Base-by-base conservation (phyloP, 2,888 invertebrate species). In the Amiota minor region DNA sequence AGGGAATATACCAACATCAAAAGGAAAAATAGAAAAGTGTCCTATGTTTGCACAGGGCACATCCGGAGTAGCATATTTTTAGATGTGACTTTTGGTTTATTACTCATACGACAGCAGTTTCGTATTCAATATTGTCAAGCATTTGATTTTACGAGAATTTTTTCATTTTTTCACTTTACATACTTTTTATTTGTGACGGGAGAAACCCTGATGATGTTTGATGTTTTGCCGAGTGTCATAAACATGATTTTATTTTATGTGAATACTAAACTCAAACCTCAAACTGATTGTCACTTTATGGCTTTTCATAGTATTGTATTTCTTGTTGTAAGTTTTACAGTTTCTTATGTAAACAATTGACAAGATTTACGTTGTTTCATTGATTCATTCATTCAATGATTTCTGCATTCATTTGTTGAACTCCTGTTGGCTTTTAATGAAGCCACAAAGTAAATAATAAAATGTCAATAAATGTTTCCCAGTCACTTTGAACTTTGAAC, bases 131-230 rank as follows among this genome's bases (percentile, higher is more conserved):
- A 53, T 16, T 16, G 53, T 16, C n/a, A 10, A 8, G 53, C 53
- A 20, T 59, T 82, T 81, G 77, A 84, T 83, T 83, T 85, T 78
- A 85, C 77, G 83, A 83, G 78, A 76, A 56, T 75, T 71, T 46
- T 73, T 55, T 55, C 46, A 49, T 76, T 80, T 79, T 35, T 35
- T 35, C 23, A 35, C 35, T 35, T 35, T 35, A 35, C 35, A 23
- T 23, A 23, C 3, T 35, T 35, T 35, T 35, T 35, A 6, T 35
- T 35, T 35, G 35, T 23, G n/a, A n/a, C n/a, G n/a, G n/a, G n/a
- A n/a, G n/a, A n/a, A n/a, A n/a, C n/a, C n/a, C n/a, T 35, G 35
- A 35, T 6, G 35, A 35, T 35, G 2, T 35, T 35, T 35, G 35
- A 35, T 35, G 35, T 6, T 35, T 35, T 35, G 35, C 35, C 6